A percentile compares a stretch with the other conserved stretches of the same genome.
These are phyloP conservation scores for Thunnus thynnus DNA, from an alignment of 2,113 vertebrate genomes.

Conservation along the genomic window DNA sequence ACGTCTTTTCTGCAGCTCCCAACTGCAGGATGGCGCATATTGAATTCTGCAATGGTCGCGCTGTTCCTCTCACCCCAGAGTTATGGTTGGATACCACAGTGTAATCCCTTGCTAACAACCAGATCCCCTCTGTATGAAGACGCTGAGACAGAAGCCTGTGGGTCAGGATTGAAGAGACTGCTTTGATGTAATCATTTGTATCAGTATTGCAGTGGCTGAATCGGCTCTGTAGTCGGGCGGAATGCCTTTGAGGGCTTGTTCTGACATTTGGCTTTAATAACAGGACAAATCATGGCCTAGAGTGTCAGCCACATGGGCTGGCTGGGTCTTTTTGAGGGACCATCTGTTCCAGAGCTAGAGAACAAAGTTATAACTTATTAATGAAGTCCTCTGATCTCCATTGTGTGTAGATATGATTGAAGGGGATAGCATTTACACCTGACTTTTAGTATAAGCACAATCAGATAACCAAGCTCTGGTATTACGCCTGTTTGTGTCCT, in stretches of 20 bases:
- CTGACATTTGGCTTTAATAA: slow-evolving; percentile 58
- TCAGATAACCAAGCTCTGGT: too few species aligned
- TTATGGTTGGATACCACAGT: slow-evolving; percentile 1
- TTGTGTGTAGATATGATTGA: neutral
- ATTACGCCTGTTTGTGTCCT: too few species aligned
- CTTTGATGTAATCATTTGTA: slow-evolving; percentile 53
- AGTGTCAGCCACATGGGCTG: slow-evolving; percentile 38
- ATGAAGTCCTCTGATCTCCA: neutral
- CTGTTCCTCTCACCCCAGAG: slow-evolving; percentile 29
- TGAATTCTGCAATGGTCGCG: slow-evolving; percentile 37
- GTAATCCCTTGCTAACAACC: slow-evolving; percentile 42
- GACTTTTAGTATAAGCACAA: too few species aligned
- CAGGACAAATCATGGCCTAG: slow-evolving; percentile 33
- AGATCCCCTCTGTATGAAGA: slow-evolving; percentile 22
- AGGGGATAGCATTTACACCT: too few species aligned
- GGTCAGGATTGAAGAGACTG: slow-evolving; percentile 24
- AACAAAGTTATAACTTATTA: slow-evolving; percentile 9
- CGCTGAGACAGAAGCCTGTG: slow-evolving; percentile 29
- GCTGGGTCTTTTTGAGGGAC: slow-evolving; percentile 5
- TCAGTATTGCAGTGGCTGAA: neutral
- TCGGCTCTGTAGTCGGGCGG: neutral
- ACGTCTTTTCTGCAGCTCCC: neutral
- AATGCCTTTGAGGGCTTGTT: slow-evolving; percentile 39
- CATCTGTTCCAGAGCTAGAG: slow-evolving; percentile 50
- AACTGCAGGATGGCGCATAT: slow-evolving; percentile 6